Evolutionary conservation across 2,113 vertebrate genomes (phyloP).

Genomic region (Bubo blakistoni): DNA sequence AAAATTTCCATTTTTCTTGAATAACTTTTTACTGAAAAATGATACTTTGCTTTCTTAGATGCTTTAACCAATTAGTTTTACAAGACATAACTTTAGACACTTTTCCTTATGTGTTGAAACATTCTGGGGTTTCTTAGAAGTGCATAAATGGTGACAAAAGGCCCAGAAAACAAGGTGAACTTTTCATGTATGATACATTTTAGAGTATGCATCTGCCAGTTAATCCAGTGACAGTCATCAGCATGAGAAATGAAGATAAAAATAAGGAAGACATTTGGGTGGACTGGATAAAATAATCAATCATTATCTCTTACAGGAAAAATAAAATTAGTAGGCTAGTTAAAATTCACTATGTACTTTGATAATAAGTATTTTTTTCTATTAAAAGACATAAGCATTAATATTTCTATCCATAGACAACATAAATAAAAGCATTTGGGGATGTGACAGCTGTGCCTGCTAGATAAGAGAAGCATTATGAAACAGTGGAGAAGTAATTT

Average conservation of each 20-base stretch:
- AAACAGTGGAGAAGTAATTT: constrained; percentile 68
- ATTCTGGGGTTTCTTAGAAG: neutral
- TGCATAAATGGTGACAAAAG: neutral
- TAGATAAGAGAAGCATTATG: constrained; percentile 70
- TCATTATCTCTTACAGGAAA: neutral
- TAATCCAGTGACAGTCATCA: neutral
- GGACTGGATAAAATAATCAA: constrained; percentile 18
- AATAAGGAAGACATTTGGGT: neutral
- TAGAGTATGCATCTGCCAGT: neutral
- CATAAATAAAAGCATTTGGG: constrained; percentile 55
- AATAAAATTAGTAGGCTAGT: neutral
- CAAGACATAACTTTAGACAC: neutral
- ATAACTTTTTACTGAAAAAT: neutral
- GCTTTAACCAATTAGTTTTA: neutral
- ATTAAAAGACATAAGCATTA: constrained; percentile 34
- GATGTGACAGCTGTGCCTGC: constrained; percentile 65
- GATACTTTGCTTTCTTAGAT: neutral
- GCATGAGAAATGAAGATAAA: neutral
- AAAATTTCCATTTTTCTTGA: neutral
- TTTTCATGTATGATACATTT: neutral
- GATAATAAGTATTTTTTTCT: constrained; percentile 19
- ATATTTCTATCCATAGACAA: constrained; percentile 44
- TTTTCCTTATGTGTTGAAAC: neutral
- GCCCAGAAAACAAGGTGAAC: neutral
- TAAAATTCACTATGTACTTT: constrained; percentile 39